Base-by-base conservation (phyloP, 1,140 invertebrate genomes). In the Hirudo medicinalis region DNA sequence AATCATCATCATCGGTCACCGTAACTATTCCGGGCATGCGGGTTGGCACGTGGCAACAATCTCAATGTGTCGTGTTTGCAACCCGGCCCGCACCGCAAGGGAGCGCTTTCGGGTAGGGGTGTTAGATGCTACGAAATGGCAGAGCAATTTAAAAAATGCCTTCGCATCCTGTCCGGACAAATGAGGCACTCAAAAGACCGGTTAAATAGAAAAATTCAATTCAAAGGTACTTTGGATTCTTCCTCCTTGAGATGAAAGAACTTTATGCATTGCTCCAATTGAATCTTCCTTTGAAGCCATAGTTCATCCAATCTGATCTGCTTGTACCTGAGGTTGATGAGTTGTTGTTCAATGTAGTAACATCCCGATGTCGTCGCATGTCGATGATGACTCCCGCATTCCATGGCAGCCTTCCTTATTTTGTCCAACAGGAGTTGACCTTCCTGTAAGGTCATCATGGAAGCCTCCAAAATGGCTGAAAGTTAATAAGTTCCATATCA, bases 191-290 rank as follows among this genome's bases (percentile, higher is more conserved):
- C n/a, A n/a, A n/a, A n/a, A n/a, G n/a, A 40, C 11, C 40, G 11
- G 40, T 40, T 40, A 4, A 40, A 40, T 11, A 40, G 40, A 6
- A 4, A n/a, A n/a, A 15, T 17, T 17, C 4, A 49, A 49, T 49
- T 49, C 43, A 49, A 49, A 13, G 3, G 11, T 54, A 90, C 82
- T 77, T 89, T 86, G 67, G 86, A 82, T 32, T 91, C 81, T 79
- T 91, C 89, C 29, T 86, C 85, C 27, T 89, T 88, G 11, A 91
- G 81, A 71, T 90, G 80, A 60, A 88, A 87, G n/a, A 91, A 81
- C 54, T 88, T 88, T 71, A 91, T 81, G 74, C 89, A 89, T 79
- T 92, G 89, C 76, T 91, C 89, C 73, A 91, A 83, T 75, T 89
- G 76, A 54, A 79, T 76, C 75, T 82, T 81, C 27, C 82, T 82